Percentiles rank a stretch among this genome's conserved stretches.
phyloP scores from a whole-genome alignment of 2,888 invertebrate species.

The Biston stratarius region DNA sequence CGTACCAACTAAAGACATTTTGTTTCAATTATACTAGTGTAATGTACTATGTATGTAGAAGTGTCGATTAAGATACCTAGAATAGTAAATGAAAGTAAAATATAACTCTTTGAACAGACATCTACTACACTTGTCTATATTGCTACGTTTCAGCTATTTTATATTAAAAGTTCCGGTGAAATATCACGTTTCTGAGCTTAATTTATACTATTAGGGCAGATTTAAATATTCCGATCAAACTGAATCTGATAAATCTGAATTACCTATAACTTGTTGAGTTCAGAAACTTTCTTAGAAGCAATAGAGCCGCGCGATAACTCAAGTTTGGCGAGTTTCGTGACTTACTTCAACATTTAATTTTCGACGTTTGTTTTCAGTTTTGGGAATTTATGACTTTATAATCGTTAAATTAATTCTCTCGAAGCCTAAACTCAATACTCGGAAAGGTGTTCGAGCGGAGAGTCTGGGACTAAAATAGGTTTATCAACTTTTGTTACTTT shows the following conservation, averaged over 20 bases:
- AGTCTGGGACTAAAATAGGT: conserved; percentile 7
- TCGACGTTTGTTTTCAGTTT: conserved; percentile 21
- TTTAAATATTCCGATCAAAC: conserved; percentile 20
- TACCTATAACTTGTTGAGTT: conserved; percentile 11
- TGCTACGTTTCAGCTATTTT: no score
- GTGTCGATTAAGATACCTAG: no score
- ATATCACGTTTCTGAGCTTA: conserved; percentile 7
- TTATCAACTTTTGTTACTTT: conserved; percentile 7
- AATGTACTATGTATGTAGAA: no score
- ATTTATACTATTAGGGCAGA: conserved; percentile 9
- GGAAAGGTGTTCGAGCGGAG: background rate
- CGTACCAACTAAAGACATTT: no score
- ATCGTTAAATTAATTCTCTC: conserved; percentile 23
- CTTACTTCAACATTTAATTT: conserved; percentile 25
- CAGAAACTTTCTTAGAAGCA: conserved; percentile 9
- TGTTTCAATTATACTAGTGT: no score
- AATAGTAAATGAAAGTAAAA: no score
- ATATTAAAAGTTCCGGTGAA: conserved; percentile 5
- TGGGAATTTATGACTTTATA: conserved; percentile 17
- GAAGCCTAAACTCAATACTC: conserved; percentile 5
- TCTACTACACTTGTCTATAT: no score
- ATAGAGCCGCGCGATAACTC: conserved; percentile 20
- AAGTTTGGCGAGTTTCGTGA: conserved; percentile 16
- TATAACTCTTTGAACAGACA: no score
- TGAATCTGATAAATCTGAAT: conserved; percentile 15